Evolutionary conservation across 30 jellyfish, hydroid and myxozoan genomes (phyloP).

Genomic region (Phacellophora camtschatica): DNA sequence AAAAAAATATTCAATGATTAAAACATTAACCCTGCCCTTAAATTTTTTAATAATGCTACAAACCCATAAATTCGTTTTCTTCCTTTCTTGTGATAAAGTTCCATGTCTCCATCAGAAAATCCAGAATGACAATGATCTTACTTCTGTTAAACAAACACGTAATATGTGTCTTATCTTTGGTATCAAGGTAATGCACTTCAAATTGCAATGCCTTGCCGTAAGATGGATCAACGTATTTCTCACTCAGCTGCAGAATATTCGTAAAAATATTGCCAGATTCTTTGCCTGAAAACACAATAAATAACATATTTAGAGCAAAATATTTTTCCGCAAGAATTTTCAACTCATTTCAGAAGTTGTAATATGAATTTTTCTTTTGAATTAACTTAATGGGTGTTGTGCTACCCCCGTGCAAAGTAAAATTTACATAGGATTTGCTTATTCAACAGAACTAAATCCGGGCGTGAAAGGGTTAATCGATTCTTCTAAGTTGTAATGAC

Average conservation of each 20-base stretch:
- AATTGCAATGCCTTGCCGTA: slow-evolving; percentile 76
- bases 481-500: too few species aligned
- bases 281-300: slow-evolving; percentile 2
- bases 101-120: slow-evolving; percentile 81
- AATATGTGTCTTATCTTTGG: slow-evolving; percentile 71
- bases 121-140: slow-evolving; percentile 75
- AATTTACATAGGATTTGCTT: too few species aligned
- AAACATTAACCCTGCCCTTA: too few species aligned
- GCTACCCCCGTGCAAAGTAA: too few species aligned
- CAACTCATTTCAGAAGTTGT: too few species aligned
- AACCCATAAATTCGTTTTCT: slow-evolving; percentile 80
- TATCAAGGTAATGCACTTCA: slow-evolving; percentile 96
- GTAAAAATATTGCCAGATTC: slow-evolving; percentile 66
- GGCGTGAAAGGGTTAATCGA: too few species aligned
- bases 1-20: too few species aligned
- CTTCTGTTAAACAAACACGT: slow-evolving; percentile 93
- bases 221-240: slow-evolving; percentile 22
- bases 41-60: background rate
- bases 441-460: too few species aligned
- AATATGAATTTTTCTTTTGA: too few species aligned
- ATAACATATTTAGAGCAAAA: too few species aligned
- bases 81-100: slow-evolving; percentile 78
- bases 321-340: too few species aligned
- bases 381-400: too few species aligned
- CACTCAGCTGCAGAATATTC: slow-evolving; percentile 81